These are phyloP conservation scores for Notechis scutatus DNA, from an alignment of 2,113 vertebrate species.

Conservation along the genomic window DNA sequence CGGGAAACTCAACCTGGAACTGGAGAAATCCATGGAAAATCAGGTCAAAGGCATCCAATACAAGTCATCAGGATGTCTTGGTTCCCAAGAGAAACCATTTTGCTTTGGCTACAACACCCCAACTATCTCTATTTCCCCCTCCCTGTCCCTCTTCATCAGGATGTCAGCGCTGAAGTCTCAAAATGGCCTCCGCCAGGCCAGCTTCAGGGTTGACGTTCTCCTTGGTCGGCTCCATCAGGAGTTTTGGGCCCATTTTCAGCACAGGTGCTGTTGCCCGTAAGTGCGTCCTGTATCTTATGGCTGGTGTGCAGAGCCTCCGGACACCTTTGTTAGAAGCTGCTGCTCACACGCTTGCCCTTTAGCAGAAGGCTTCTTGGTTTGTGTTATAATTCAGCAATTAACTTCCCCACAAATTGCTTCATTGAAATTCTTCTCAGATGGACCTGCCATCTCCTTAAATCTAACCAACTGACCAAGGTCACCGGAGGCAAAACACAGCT, in stretches of 20 bases:
- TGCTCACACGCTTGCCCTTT: background rate
- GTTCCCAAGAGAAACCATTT: no score
- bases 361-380: background rate
- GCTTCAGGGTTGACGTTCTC: no score
- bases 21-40: no score
- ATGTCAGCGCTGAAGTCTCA: no score
- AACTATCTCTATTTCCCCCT: no score
- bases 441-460: background rate
- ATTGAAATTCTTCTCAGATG: slow-evolving; percentile 8
- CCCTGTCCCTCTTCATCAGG: no score
- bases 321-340: background rate
- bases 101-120: no score
- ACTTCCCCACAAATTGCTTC: background rate
- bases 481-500: background rate
- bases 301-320: background rate
- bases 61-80: no score
- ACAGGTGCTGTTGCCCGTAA: background rate
- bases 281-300: background rate
- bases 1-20: no score
- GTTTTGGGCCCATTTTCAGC: no score
- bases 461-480: background rate
- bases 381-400: background rate
- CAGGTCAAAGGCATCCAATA: no score
- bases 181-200: no score
- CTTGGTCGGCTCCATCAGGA: background rate